A percentile compares a stretch with the other conserved stretches of the same genome.
Evolutionary conservation across 2,113 vertebrate species (phyloP).

Genomic region (Paralichthys olivaceus): DNA sequence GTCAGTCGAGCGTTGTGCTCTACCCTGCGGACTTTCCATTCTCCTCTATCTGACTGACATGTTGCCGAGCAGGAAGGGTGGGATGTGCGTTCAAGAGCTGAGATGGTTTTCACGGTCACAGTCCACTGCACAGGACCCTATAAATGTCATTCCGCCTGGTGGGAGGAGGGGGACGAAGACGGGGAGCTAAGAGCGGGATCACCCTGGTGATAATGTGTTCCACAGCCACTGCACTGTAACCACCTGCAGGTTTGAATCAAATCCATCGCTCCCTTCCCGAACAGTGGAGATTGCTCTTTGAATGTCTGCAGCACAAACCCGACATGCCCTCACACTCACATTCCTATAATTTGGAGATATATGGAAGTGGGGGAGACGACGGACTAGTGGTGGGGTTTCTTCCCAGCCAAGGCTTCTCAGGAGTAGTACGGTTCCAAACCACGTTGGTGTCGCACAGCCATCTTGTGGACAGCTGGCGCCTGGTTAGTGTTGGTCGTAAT

Average conservation of each 20-base stretch:
- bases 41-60: constrained; percentile 52
- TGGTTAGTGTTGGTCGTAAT: constrained; percentile 73
- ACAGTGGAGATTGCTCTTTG: constrained; percentile 35
- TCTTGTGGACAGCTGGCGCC: constrained; percentile 55
- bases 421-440: constrained; percentile 52
- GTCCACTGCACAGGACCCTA: constrained; percentile 63
- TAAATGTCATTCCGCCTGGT: constrained; percentile 69
- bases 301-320: constrained; percentile 40
- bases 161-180: constrained; percentile 33
- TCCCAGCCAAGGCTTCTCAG: constrained; percentile 40
- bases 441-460: constrained; percentile 35
- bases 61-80: constrained; percentile 47
- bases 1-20: constrained; percentile 40
- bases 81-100: constrained; percentile 54
- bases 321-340: constrained; percentile 33
- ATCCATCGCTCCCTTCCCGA: constrained; percentile 35
- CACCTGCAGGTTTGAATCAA: constrained; percentile 75
- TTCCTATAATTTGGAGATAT: constrained; percentile 45
- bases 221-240: constrained; percentile 60
- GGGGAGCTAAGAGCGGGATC: constrained; percentile 45
- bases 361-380: constrained; percentile 30
- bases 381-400: constrained; percentile 26
- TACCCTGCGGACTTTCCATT: constrained; percentile 44
- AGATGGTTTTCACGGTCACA: constrained; percentile 70
- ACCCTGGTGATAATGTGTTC: constrained; percentile 67